Base-by-base conservation (phyloP, 2,797 vertebrate species). In the Sebastes itinus region DNA sequence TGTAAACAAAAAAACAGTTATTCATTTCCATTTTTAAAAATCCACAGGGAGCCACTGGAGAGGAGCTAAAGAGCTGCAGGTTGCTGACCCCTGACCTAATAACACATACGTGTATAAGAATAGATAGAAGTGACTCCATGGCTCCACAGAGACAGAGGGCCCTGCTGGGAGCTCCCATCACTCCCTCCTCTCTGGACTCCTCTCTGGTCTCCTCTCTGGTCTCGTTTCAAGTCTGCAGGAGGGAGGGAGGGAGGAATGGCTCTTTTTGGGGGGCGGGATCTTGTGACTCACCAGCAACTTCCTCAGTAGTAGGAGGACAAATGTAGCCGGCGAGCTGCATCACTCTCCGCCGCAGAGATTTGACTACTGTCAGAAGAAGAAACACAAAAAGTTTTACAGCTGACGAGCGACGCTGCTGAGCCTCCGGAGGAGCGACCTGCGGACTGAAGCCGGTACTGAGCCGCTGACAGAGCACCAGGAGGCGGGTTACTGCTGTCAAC, bases 241-340 rank as follows among this genome's bases (percentile, higher is more conserved):
- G 81, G 38, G 72, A 70, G 77, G 80, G 78, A 70, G 79, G 81
- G 77, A 83, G 88, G 87, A 81, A 75, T 86, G 65, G 64, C 46
- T 84, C 83, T 88, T 84, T 85, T 62, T 6, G 83, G 77, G 88
- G 88, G 95, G 95, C 93, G 95, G 95, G 94, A 92, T 92, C 93
- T 95, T 92, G 91, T 95, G 95, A 96, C 94, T 95, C 94, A 95
- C 90, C 80, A 92, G 88, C 63, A 92, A 95, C 95, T 96, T 96
- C 95, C 95, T 95, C 90, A 85, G 90, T 94, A 88, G 94, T 95
- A 92, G 92, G 86, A 92, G 92, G 86, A 92, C 92, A 92, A 86
- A 93, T 94, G 91, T 94, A 92, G 83, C 92, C 95, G 93, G 95
- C 84, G 88, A 93, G 63, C 91, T 84, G 89, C 85, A 91, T 91